phyloP scores from a whole-genome alignment of 2,888 invertebrate species.

The Bembecia ichneumoniformis region DNA sequence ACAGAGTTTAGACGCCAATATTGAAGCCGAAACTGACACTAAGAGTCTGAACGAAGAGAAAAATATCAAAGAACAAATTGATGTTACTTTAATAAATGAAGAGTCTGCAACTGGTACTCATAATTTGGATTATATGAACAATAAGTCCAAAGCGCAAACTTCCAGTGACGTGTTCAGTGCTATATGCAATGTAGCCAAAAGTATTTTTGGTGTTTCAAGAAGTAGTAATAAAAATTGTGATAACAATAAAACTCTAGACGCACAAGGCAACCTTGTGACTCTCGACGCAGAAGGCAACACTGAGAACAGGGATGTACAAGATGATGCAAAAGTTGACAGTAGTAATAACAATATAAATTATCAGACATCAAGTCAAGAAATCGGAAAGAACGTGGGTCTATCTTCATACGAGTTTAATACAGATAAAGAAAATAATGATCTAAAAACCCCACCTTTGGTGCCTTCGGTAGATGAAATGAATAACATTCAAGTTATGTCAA shows the following conservation, averaged over 20 bases:
- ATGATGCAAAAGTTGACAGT: conserved; percentile 35
- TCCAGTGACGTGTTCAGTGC: conserved; percentile 42
- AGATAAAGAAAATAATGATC: conserved; percentile 41
- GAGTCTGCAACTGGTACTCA: background rate
- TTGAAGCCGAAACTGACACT: conserved; percentile 24
- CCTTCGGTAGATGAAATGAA: conserved; percentile 41
- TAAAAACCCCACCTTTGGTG: conserved; percentile 19
- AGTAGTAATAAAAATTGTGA: conserved; percentile 31
- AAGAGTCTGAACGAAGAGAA: conserved; percentile 10
- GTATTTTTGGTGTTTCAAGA: conserved; percentile 38
- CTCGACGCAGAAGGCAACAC: conserved; percentile 20
- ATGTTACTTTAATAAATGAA: background rate
- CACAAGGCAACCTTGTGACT: conserved; percentile 46
- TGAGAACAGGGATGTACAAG: conserved; percentile 14
- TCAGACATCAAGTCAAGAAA: conserved; percentile 50
- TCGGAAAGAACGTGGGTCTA: conserved; percentile 54
- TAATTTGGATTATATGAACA: conserved; percentile 17
- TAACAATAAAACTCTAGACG: conserved; percentile 41
- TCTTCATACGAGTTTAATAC: too few relatives aligned
- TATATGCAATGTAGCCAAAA: conserved; percentile 50
- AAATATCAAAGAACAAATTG: conserved; percentile 15
- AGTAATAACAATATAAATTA: conserved; percentile 40
- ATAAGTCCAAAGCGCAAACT: conserved; percentile 25
- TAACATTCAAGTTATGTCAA: conserved; percentile 29
- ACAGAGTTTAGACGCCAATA: conserved; percentile 34